phyloP scores from a whole-genome alignment of 2,888 invertebrate genomes.

The Spilarctia lutea region DNA sequence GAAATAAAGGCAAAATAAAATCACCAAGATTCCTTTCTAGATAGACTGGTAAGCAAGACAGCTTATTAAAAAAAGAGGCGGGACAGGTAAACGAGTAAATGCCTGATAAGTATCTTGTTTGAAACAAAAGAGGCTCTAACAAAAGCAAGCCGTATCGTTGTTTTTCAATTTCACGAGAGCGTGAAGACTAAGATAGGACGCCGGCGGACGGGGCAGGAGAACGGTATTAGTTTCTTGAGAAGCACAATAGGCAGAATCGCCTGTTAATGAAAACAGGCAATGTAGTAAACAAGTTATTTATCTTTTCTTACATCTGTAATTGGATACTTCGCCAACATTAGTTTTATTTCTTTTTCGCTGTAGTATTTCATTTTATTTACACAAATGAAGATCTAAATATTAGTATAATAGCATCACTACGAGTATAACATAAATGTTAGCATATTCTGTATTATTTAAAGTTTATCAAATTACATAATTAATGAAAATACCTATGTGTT shows the following conservation, averaged over 20 bases:
- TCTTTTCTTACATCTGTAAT: conserved; percentile 12
- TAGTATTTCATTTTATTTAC: not conserved
- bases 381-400: not conserved
- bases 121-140: conserved; percentile 78
- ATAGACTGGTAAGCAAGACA: conserved; percentile 56
- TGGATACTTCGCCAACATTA: not conserved
- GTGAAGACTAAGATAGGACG: conserved; percentile 52
- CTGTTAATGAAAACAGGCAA: conserved; percentile 26
- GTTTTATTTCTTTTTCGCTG: not conserved
- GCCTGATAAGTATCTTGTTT: conserved; percentile 81
- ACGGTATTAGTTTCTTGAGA: conserved; percentile 28
- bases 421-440: too few relatives aligned
- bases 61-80: conserved; percentile 71
- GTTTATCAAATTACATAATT: not conserved
- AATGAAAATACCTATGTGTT: not conserved
- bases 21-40: conserved; percentile 43
- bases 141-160: conserved; percentile 76
- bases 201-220: conserved; percentile 22
- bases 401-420: not conserved
- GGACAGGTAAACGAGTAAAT: conserved; percentile 80
- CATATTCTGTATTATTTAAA: not conserved
- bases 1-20: conserved; percentile 49
- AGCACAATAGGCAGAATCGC: conserved; percentile 30
- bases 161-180: conserved; percentile 68
- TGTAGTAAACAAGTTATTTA: conserved; percentile 25